phyloP scores from a whole-genome alignment of 2,888 invertebrate species.

The Aethes cnicana region DNA sequence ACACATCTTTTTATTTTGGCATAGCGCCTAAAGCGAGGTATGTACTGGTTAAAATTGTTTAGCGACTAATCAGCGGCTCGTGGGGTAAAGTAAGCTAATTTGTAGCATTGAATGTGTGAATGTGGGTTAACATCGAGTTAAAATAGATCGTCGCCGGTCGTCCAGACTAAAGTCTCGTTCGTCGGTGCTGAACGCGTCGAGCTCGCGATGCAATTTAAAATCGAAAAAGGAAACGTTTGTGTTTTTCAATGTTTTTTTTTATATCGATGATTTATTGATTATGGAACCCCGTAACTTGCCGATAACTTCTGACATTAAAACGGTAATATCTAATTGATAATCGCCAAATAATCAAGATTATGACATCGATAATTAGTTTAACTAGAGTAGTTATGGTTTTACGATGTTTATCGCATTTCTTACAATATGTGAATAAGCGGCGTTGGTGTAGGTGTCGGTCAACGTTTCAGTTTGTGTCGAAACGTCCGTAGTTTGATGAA shows the following conservation, averaged over 20 bases:
- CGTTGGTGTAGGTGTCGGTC: conserved; percentile 27
- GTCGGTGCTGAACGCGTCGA: conserved; percentile 5
- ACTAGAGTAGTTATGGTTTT: neutral
- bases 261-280: no score
- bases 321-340: neutral
- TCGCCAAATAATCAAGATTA: neutral
- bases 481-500: conserved; percentile 55
- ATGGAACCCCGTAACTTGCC: no score
- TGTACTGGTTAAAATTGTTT: conserved; percentile 37
- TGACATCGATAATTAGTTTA: neutral
- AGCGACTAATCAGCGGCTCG: conserved; percentile 44
- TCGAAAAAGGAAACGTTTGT: neutral
- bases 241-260: no score
- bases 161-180: conserved; percentile 20
- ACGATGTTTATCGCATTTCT: conserved; percentile 5
- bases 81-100: conserved; percentile 59
- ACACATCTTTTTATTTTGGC: conserved; percentile 31
- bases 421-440: conserved; percentile 11
- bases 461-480: conserved; percentile 39
- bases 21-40: conserved; percentile 33
- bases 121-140: conserved; percentile 66
- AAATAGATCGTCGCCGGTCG: conserved; percentile 66
- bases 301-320: no score
- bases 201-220: neutral
- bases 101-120: conserved; percentile 58